Evolutionary conservation across 30 jellyfish, hydroid and myxozoan species (phyloP), one percentile per base, ranked within the genome.

Genomic region (Catostylus mosaicus): DNA sequence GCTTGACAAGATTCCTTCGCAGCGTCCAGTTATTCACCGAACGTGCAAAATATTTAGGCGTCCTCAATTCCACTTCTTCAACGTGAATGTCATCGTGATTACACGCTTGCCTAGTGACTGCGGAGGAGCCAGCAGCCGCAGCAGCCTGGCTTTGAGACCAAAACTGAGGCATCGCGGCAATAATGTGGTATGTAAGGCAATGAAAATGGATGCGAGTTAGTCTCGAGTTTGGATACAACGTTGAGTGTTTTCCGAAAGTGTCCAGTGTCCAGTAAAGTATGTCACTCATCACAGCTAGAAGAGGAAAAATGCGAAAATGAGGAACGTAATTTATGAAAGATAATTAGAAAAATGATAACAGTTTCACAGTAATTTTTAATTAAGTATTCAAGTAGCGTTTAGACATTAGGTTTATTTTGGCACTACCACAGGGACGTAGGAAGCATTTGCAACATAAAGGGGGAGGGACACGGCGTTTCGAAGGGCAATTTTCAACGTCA

Each of bases 121-220:
- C 94, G 11, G 96, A 75, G 1, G 97, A 90, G 56, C 97, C 97
- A 20, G 97, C 97, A 2, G 96, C 97, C 1, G 97, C 89, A n/a
- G 97, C 97, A 29, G 89, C 91, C 72, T 60, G 82, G 57, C 86
- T 84, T 29, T 85, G 82, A 60, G 81, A 69, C 97, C 97, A 90
- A 31, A 69, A 40, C 52, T 40, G 83, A 1, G 96, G 96, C 74
- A 35, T 32, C 8, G 67, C 96, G 18, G 94, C 96, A 26, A 90
- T 90, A 27, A 90, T 71, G 81, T 90, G 97, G 52, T 77, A 90
- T 5, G 96, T 90, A 2, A 90, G 77, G 56, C 87, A 90, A 67
- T 90, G 97, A 80, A 84, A 90, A 73, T 90, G 97, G n/a, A 90
- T 62, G 8, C 97, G 87, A 18, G 94, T 75, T 10, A 90, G 93